A percentile compares a stretch with the other conserved stretches of the same genome.
Conservation (phyloP, 2,888 invertebrate species). For the Hirtodrosophila duncani region DNA sequence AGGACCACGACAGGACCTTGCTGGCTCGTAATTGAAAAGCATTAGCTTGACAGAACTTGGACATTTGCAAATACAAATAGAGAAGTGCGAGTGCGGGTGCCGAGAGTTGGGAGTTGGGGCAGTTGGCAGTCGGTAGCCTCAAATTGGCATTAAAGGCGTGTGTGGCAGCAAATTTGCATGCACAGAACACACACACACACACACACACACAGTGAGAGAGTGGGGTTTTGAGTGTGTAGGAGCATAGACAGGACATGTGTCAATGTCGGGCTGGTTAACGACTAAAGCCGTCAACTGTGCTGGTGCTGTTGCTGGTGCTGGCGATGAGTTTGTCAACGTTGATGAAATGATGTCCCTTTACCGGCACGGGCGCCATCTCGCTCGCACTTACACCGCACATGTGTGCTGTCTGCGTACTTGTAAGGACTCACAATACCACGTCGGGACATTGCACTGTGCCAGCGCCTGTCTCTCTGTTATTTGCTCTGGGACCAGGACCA, state of each 20-base stretch:
- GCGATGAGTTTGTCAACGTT: constrained; percentile 67
- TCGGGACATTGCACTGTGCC: constrained; percentile 64
- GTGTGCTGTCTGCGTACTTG: constrained; percentile 45
- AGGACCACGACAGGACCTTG: constrained; percentile 27
- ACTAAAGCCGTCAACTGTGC: constrained; percentile 9
- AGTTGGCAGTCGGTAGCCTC: constrained; percentile 17
- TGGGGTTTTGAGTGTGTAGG: constrained; percentile 1
- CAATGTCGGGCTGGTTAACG: constrained; percentile 54
- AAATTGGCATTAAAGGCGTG: constrained; percentile 59
- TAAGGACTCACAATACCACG: constrained; percentile 62
- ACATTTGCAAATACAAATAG: constrained; percentile 28
- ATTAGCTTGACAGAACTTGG: constrained; percentile 39
- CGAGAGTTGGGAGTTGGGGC: not conserved
- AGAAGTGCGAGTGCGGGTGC: not conserved
- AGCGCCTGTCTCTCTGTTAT: constrained; percentile 31
- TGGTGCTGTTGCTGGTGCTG: no score
- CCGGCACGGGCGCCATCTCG: not conserved
- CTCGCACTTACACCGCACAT: not conserved
- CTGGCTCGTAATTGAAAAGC: constrained; percentile 66
- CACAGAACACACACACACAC: constrained; percentile 10
- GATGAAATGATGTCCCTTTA: constrained; percentile 60
- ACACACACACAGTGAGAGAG: constrained; percentile 7
- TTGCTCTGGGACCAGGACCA: constrained; percentile 32
- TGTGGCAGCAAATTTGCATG: constrained; percentile 52
- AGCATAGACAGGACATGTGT: constrained; percentile 42